These are phyloP conservation scores for Hemicordylus capensis DNA, from an alignment of 2,113 vertebrate species.

Conservation along the genomic window DNA sequence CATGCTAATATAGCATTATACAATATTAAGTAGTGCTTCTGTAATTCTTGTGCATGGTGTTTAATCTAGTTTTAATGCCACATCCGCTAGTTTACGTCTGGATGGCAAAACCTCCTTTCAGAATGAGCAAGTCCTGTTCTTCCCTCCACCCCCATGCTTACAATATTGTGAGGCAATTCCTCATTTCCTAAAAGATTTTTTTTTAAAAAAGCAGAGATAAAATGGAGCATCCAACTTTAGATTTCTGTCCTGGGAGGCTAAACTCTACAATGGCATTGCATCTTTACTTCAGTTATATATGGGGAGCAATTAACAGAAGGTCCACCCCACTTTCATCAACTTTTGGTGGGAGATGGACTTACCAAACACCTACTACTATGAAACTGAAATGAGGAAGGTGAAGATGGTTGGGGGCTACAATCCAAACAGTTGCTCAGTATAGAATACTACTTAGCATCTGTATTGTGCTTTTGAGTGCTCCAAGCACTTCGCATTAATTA, in stretches of 20 bases:
- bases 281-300: background rate
- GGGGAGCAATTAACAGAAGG: background rate
- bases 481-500: too few relatives aligned
- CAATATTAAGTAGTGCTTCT: too few relatives aligned
- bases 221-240: background rate
- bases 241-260: background rate
- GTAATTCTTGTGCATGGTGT: too few relatives aligned
- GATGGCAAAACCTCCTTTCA: background rate
- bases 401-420: background rate
- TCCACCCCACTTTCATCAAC: background rate
- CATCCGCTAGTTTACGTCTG: background rate
- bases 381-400: background rate
- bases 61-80: too few relatives aligned
- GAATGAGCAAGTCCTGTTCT: background rate
- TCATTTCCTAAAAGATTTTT: background rate
- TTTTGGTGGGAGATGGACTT: background rate
- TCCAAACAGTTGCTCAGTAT: background rate
- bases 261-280: background rate
- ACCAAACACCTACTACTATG: background rate
- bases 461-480: too few relatives aligned
- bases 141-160: background rate
- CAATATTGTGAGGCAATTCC: background rate
- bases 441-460: too few relatives aligned
- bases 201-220: too few relatives aligned
- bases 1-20: too few relatives aligned